Evolutionary conservation across 2,888 invertebrate species (phyloP).

Genomic region (Dicycla oo): DNA sequence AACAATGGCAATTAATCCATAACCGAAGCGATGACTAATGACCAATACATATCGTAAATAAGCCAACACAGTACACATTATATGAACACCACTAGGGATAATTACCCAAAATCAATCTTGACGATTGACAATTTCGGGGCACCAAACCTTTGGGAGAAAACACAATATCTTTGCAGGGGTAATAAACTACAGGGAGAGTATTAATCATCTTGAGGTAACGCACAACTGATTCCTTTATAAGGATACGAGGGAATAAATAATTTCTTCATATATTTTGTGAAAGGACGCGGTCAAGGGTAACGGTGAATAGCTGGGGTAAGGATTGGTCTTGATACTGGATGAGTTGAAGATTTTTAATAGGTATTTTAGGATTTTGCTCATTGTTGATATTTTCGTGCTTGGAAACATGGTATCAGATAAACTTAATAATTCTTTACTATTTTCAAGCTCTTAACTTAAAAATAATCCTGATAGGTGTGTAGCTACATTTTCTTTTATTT

Average conservation of each 20-base stretch:
- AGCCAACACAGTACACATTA: constrained; percentile 20
- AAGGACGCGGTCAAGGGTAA: constrained; percentile 41
- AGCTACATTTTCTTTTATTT: neutral
- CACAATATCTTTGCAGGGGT: constrained; percentile 50
- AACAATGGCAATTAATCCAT: constrained; percentile 48
- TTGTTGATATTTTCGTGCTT: neutral
- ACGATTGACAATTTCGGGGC: constrained; percentile 52
- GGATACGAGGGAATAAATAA: constrained; percentile 57
- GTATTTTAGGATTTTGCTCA: neutral
- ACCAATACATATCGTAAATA: constrained; percentile 50
- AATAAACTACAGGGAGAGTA: constrained; percentile 52
- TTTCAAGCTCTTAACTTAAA: too few species aligned
- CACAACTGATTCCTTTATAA: constrained; percentile 44
- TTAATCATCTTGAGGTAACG: constrained; percentile 61
- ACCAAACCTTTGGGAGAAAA: constrained; percentile 37
- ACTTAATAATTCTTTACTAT: neutral
- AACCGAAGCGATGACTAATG: constrained; percentile 50
- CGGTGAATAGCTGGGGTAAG: constrained; percentile 10
- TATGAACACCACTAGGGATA: constrained; percentile 39
- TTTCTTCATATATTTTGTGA: constrained; percentile 54
- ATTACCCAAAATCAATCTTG: constrained; percentile 57
- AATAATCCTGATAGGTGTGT: too few species aligned
- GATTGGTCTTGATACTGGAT: constrained; percentile 19
- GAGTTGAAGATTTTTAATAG: constrained; percentile 3
- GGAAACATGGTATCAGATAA: too few species aligned